phyloP scores from a whole-genome alignment of 2,888 invertebrate genomes.

The Operophtera brumata region DNA sequence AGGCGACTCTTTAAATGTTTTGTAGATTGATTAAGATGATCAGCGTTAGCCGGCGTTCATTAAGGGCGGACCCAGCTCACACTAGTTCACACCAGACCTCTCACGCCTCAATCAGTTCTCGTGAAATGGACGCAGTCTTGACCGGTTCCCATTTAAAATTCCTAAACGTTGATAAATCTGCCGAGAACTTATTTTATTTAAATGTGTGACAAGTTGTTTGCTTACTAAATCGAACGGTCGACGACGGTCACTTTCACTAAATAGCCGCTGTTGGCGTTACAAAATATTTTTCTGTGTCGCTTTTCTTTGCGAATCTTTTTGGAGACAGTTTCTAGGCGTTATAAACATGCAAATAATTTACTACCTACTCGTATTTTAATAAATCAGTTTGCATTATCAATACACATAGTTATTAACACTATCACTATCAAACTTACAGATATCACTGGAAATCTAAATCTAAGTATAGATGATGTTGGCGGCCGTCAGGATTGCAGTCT shows the following conservation, averaged over 20 bases:
- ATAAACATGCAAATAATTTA: slow-evolving; percentile 5
- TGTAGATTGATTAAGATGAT: not conserved
- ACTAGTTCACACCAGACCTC: slow-evolving; percentile 29
- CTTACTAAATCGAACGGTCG: slow-evolving; percentile 47
- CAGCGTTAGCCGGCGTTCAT: slow-evolving; percentile 16
- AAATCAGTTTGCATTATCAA: slow-evolving; percentile 11
- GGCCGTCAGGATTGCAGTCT: slow-evolving; percentile 16
- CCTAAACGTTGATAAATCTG: slow-evolving; percentile 23
- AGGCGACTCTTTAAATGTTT: slow-evolving; percentile 1
- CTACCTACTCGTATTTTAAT: not conserved
- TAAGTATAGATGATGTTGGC: slow-evolving; percentile 21
- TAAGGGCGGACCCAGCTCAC: slow-evolving; percentile 30
- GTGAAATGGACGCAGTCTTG: slow-evolving; percentile 31
- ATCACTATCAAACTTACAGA: too few species aligned
- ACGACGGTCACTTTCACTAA: slow-evolving; percentile 58
- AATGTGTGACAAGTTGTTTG: slow-evolving; percentile 39
- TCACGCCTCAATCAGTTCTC: slow-evolving; percentile 25
- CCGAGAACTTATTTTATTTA: slow-evolving; percentile 21
- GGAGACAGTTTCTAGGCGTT: slow-evolving; percentile 21
- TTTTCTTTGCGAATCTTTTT: slow-evolving; percentile 54
- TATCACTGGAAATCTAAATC: slow-evolving; percentile 13
- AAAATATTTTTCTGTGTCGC: slow-evolving; percentile 57
- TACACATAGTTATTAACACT: too few species aligned
- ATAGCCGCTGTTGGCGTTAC: slow-evolving; percentile 57
- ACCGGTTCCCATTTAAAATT: slow-evolving; percentile 35